Percentiles rank a stretch among this genome's conserved stretches.
Evolutionary conservation across 2,113 vertebrate genomes (phyloP).

Genomic region (Leptodactylus fuscus): DNA sequence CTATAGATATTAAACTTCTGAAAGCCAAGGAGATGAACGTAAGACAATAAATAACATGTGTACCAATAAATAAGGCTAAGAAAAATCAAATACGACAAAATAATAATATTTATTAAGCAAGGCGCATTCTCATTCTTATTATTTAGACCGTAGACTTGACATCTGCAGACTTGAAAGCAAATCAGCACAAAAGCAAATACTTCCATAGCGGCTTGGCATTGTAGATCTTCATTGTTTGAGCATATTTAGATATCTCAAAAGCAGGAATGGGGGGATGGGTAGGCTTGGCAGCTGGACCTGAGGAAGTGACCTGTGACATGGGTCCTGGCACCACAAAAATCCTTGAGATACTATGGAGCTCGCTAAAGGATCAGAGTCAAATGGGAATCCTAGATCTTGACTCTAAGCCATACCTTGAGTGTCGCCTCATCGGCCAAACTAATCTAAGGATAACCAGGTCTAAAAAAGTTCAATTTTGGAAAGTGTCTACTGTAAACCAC

Average conservation of each 20-base stretch:
- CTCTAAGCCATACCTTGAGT: no score
- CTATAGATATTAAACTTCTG: neutral
- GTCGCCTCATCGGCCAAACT: no score
- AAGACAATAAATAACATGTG: neutral
- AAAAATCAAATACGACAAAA: slow-evolving; percentile 14
- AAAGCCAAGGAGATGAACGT: neutral
- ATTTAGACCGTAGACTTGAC: neutral
- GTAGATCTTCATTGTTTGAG: no score
- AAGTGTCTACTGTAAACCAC: no score
- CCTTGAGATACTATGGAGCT: neutral
- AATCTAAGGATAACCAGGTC: no score
- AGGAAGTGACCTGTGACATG: neutral
- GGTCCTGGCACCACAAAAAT: neutral
- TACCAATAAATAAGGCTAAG: neutral
- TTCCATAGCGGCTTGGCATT: neutral
- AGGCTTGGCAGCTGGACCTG: neutral
- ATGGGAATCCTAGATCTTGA: no score
- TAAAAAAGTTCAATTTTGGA: no score
- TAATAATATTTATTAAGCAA: slow-evolving; percentile 2
- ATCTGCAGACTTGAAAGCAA: neutral
- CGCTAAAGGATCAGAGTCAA: no score
- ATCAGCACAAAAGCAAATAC: neutral
- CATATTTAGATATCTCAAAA: no score
- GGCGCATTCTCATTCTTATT: neutral
- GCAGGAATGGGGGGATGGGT: neutral